Base-by-base conservation (phyloP, 2,888 invertebrate genomes). In the Spisula solida region DNA sequence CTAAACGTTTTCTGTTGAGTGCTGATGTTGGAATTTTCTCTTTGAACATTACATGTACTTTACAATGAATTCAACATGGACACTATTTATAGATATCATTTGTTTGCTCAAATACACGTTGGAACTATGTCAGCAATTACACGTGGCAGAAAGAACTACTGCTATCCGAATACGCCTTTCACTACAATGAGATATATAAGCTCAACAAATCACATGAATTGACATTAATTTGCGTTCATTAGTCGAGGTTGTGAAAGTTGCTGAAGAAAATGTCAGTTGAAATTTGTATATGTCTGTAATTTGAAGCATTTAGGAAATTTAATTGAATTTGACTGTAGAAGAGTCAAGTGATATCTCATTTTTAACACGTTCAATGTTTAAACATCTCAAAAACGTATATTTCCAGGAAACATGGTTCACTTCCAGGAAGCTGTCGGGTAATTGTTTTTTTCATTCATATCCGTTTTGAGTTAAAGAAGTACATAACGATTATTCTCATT, bases 261-360 rank as follows among this genome's bases (percentile, higher is more conserved):
- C n/a, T 25, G 56, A 10, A 66, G 25, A 66, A 66, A 14, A 25
- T 25, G 25, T 12, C 12, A 25, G 60, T 10, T 25, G 0, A 25
- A 66, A 66, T n/a, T n/a, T 66, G 56, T 25, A 66, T 25, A 66
- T 25, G n/a, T 66, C 60, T 66, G n/a, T 6, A 66, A 66, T 66
- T 66, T n/a, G 60, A 6, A 25, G 25, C 60, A 25, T 25, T 66
- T 66, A 10, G n/a, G 16, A 25, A 60, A 60, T 60, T 25, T 25
- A 66, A 66, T 66, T 25, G 0, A 66, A 66, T 66, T 25, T 66
- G 8, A 6, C 25, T 66, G 10, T 25, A 25, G n/a, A 25, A 25
- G 25, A 1, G 60, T 10, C 10, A n/a, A n/a, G 1, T 18, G 20
- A 56, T 56, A 56, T 56, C n/a, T 20, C 1, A 56, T 18, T 20